Conservation (phyloP, 1,140 invertebrate genomes). For the Calephelis nemesis region DNA sequence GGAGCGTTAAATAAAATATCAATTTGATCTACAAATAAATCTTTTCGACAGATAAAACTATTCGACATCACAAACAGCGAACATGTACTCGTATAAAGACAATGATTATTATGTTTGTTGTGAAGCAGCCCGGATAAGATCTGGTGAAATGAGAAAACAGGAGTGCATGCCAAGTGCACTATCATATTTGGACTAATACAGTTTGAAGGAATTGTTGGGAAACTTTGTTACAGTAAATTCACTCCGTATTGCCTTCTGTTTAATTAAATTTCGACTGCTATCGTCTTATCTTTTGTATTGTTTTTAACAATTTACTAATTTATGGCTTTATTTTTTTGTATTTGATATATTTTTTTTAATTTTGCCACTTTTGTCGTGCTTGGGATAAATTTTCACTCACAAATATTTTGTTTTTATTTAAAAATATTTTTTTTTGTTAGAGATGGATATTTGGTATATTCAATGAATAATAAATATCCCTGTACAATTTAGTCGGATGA, state of each 20-base stretch:
- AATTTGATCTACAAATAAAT: background rate
- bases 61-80: background rate
- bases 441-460: too few species aligned
- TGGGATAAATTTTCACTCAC: too few species aligned
- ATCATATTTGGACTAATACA: slow-evolving; percentile 36
- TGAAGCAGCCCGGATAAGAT: slow-evolving; percentile 39
- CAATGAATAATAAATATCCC: too few species aligned
- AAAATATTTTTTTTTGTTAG: too few species aligned
- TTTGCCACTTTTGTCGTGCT: too few species aligned
- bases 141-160: slow-evolving; percentile 42
- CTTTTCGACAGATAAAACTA: slow-evolving; percentile 3
- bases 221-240: slow-evolving; percentile 32
- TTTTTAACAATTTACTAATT: background rate
- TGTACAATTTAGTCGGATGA: too few species aligned
- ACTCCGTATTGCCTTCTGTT: slow-evolving; percentile 28
- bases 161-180: slow-evolving; percentile 40
- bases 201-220: slow-evolving; percentile 29
- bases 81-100: slow-evolving; percentile 22
- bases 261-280: slow-evolving; percentile 32
- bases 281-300: slow-evolving; percentile 17
- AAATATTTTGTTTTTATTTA: too few species aligned
- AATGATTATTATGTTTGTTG: slow-evolving; percentile 39
- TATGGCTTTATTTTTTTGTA: background rate
- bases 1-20: background rate
- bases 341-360: too few species aligned